Evolutionary conservation across 1,140 invertebrate species (phyloP).

Genomic region (Eupeodes corollae): DNA sequence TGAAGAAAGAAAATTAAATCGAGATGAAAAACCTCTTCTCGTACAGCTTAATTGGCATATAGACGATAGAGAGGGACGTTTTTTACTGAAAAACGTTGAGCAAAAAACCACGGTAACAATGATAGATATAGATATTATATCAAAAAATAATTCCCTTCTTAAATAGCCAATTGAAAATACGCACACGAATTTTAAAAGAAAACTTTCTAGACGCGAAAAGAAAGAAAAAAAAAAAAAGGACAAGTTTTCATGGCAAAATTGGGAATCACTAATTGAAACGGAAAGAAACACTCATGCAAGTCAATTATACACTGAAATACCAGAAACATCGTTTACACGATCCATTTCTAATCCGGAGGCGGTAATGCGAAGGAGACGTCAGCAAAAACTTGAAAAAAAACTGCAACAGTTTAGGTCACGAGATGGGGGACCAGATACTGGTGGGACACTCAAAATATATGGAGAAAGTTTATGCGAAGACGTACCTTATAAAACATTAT

Average conservation of each 20-base stretch:
- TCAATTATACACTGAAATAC: constrained; percentile 89
- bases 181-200: constrained; percentile 57
- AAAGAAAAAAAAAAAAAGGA: constrained; percentile 97
- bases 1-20: constrained; percentile 80
- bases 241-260: constrained; percentile 75
- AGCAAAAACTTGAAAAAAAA: constrained; percentile 94
- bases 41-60: constrained; percentile 99
- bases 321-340: constrained; percentile 94
- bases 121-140: neutral
- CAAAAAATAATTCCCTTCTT: neutral
- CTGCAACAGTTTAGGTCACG: constrained; percentile 90
- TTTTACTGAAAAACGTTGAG: constrained; percentile 81
- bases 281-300: constrained; percentile 80
- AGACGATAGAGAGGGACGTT: constrained; percentile 93
- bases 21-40: constrained; percentile 86
- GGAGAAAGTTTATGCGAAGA: constrained; percentile 92
- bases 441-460: constrained; percentile 96
- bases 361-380: constrained; percentile 92
- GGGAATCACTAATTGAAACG: constrained; percentile 48
- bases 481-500: constrained; percentile 95
- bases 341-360: constrained; percentile 99
- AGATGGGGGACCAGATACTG: constrained; percentile 81
- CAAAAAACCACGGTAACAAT: constrained; percentile 56
- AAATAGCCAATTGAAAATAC: constrained; percentile 30
- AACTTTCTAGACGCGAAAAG: constrained; percentile 96